Evolutionary conservation across 2,113 vertebrate species (phyloP).

Genomic region (Eurystomus gularis): DNA sequence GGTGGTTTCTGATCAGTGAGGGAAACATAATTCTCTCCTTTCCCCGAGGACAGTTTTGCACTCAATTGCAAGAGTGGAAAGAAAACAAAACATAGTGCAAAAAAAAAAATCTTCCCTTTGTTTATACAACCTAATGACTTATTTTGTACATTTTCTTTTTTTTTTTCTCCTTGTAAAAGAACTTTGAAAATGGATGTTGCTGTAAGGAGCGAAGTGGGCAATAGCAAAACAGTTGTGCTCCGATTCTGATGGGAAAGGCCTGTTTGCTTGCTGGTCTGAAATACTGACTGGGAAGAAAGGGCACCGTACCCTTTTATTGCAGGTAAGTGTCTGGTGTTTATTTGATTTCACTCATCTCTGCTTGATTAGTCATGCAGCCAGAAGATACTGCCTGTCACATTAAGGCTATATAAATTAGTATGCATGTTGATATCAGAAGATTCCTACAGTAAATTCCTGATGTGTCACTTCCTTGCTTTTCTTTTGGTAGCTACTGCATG

Average conservation of each 20-base stretch:
- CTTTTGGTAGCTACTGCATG: neutral
- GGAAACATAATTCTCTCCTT: conserved; percentile 2
- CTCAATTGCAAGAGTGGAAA: neutral
- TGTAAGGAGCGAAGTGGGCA: neutral
- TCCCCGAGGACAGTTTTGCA: neutral
- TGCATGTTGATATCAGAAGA: neutral
- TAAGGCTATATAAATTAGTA: neutral
- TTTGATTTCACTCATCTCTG: neutral
- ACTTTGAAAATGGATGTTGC: neutral
- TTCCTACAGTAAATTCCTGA: neutral
- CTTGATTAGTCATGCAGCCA: neutral
- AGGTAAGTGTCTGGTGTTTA: neutral
- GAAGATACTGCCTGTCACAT: neutral
- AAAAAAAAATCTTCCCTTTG: neutral
- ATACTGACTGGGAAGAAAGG: neutral
- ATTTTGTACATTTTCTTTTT: neutral
- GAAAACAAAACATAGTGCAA: neutral
- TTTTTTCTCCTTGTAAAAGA: neutral
- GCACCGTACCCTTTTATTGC: neutral
- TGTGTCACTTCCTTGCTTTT: neutral
- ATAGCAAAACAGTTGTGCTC: neutral
- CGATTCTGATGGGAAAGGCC: neutral
- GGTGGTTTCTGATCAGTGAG: neutral
- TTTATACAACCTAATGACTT: neutral
- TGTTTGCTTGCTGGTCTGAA: neutral